Base-by-base conservation (phyloP, 2,888 invertebrate genomes). In the Odontothrips loti region DNA sequence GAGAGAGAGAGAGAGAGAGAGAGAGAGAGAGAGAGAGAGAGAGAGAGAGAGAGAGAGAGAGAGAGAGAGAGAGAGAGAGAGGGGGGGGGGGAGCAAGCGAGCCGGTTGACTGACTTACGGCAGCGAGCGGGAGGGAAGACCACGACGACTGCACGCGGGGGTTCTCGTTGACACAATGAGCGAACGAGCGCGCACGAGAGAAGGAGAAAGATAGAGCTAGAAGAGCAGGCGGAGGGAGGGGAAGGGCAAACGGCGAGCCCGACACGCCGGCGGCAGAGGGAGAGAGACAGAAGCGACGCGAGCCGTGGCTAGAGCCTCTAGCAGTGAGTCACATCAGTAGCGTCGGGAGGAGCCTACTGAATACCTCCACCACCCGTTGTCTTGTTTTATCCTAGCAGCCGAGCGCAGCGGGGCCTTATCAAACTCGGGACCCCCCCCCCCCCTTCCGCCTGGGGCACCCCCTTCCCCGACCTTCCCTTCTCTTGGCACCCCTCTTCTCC, bases 371-470 rank as follows among this genome's bases (percentile, higher is more conserved):
- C 63, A n/a, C 63, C 9, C 63, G 63, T n/a, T 63, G 20, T 20
- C 63, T 63, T 63, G 63, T 63, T 63, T 63, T 63, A 63, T 63
- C 63, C 63, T n/a, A n/a, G n/a, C 23, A n/a, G n/a, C 63, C n/a
- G 63, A n/a, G 63, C 63, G 20, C n/a, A 1, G 63, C 63, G 20
- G 63, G 63, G 63, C 63, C 63, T 63, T 63, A 63, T 63, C 63
- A 63, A 1, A n/a, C 51, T 2, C 51, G 63, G 63, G n/a, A 17
- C 23, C 63, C 23, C n/a, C 63, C 9, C 63, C 63, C 63, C 23
- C n/a, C 63, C 63, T n/a, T n/a, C 51, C 12, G 3, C 12, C 51
- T 17, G 15, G 15, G 51, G 15, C 51, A 12, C 51, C 20, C 51
- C 20, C 51, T 20, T 51, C 51, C 51, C 20, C 20, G 51, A 3